phyloP scores from a whole-genome alignment of 2,888 invertebrate genomes.

The Torymus aiolomorphi region DNA sequence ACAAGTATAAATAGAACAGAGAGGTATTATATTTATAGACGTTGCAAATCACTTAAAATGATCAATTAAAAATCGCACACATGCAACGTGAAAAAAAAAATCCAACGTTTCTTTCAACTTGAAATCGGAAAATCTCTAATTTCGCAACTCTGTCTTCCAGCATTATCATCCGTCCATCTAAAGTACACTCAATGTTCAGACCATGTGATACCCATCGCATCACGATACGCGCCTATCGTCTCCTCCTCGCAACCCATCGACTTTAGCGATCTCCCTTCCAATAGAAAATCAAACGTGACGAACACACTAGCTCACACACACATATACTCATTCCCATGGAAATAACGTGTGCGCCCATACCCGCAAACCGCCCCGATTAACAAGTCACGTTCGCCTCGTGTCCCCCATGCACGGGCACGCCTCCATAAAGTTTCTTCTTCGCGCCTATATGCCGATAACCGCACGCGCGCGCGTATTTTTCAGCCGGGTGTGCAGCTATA shows the following conservation, averaged over 20 bases:
- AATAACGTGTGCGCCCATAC: background rate
- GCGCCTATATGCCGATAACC: background rate
- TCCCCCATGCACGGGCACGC: background rate
- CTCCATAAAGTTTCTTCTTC: conserved; percentile 11
- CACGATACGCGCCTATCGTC: no score
- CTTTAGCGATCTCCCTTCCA: conserved; percentile 2
- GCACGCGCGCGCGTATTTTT: no score
- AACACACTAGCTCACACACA: background rate
- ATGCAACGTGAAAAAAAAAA: no score
- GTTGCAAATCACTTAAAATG: no score
- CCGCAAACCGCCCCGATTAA: conserved; percentile 36
- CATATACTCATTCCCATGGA: conserved; percentile 10
- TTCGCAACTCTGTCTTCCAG: background rate
- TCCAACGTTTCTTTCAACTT: background rate
- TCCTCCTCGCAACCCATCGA: background rate
- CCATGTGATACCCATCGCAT: no score
- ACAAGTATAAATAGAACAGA: no score
- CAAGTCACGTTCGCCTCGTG: conserved; percentile 18
- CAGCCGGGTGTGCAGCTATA: no score
- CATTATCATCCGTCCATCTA: background rate
- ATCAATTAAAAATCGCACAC: no score
- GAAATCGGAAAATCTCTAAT: no score
- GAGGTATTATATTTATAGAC: no score
- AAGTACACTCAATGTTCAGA: background rate
- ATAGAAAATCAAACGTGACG: conserved; percentile 24